Percentiles rank a stretch among this genome's conserved stretches.
Conservation (phyloP, 1,140 invertebrate species). For the silkworm (Bombyx mori) region DNA sequence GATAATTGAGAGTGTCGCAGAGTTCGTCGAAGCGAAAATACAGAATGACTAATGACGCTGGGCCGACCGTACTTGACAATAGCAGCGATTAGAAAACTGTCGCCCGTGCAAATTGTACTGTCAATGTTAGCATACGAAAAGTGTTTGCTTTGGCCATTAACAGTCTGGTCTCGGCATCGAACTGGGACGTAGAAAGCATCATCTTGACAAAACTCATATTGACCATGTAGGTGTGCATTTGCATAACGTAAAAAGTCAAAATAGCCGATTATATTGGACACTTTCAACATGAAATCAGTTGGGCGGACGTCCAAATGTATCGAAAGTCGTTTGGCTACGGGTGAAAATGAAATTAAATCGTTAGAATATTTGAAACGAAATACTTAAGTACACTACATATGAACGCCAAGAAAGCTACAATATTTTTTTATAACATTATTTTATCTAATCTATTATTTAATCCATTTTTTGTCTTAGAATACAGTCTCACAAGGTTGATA, state of each 20-base stretch:
- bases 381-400: too few species aligned
- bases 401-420: too few species aligned
- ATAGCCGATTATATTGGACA: slow-evolving; percentile 16
- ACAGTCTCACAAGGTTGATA: too few species aligned
- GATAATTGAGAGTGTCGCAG: slow-evolving; percentile 12
- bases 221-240: slow-evolving; percentile 46
- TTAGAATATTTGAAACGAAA: slow-evolving; percentile 8
- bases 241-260: slow-evolving; percentile 34
- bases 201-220: slow-evolving; percentile 51
- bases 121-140: slow-evolving; percentile 35
- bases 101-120: slow-evolving; percentile 2
- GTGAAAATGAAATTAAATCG: slow-evolving; percentile 15
- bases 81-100: too few species aligned
- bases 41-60: too few species aligned
- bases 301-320: slow-evolving; percentile 19
- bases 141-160: slow-evolving; percentile 34
- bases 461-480: too few species aligned
- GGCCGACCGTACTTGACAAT: too few species aligned
- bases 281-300: slow-evolving; percentile 31
- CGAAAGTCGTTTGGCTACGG: slow-evolving; percentile 10
- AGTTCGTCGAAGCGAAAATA: slow-evolving; percentile 6
- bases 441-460: too few species aligned
- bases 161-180: slow-evolving; percentile 30
- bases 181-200: slow-evolving; percentile 51
- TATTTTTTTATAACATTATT: too few species aligned